Evolutionary conservation across 2,797 vertebrate species (phyloP), one percentile per base, ranked within the genome.

Genomic region (Paramormyrops hopkinsi): DNA sequence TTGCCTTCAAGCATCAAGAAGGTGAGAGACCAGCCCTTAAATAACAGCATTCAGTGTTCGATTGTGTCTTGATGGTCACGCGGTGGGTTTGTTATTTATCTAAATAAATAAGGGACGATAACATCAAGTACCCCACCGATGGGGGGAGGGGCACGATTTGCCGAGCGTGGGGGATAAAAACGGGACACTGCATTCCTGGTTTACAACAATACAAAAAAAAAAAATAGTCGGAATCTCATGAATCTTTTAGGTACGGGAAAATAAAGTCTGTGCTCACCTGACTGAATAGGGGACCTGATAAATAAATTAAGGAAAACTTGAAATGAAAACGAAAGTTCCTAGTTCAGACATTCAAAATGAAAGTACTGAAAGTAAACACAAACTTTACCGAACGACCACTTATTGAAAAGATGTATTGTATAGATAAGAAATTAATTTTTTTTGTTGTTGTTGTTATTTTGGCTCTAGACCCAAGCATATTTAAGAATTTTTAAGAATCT

Each of bases 1-100:
- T 95, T 0, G 56, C 79, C 0, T 94, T 95, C 33, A 91, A 41
- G 50, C 37, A 93, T 0, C 50, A 7, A 56, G 82, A 90, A n/a
- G 94, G 94, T 95, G 59, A 90, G 90, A 0, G 3, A 6, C 9
- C 29, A 1, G 9, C 48, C 11, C 3, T 12, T 29, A 29, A 14
- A 69, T 33, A 33, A 33, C 65, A 69, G 12, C 12, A 33, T 14
- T 33, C 65, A 11, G 3, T 12, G 25, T 12, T 14, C 3, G 65
- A 14, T 6, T 73, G 29, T 73, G 29, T 37, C 29, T 25, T 29
- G 59, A 25, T 3, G 59, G n/a, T 56, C 4, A 0, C 5, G 65
- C 29, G 29, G 65, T 14, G 12, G 29, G 12, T 14, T 14, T 4
- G 29, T 14, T 37, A 5, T 29, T 25, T 37, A 17, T 6, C 29